Base-by-base conservation (phyloP, 2,797 vertebrate species). In the Graptemys geographica region DNA sequence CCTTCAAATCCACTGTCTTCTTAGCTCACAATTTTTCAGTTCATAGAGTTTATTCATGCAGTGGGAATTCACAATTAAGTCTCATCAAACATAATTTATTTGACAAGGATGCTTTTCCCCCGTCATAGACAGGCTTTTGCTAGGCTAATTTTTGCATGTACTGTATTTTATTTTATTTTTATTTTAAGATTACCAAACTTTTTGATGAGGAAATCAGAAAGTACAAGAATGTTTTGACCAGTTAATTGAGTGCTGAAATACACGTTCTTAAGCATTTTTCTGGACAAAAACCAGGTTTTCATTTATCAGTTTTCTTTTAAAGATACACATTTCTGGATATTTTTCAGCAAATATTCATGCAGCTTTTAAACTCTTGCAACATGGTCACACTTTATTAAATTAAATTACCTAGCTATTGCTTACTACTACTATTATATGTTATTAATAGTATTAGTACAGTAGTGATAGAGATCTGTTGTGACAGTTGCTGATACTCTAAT, bases 11-110 rank as follows among this genome's bases (percentile, higher is more conserved):
- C 0, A 0, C 33, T 41, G 44, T 41, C 19, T 74, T 72, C 51
- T 56, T 56, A 52, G 44, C 12, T 90, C 51, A 2, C 65, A 31
- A n/a, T 0, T 0, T 84, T n/a, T 84, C 86, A 84, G n/a, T 47
- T 84, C 1, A 5, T 15, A 23, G 9, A 3, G 0, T 47, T 59
- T 59, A 86, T 81, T 86, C 72, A 33, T 6, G 8, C 65, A 33
- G 19, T 41, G 28, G 21, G 33, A 86, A 87, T 19, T 41, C 74
- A 89, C 5, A 81, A 8, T 0, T 81, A 79, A 86, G 44, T 51
- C 81, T 83, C 31, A 65, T 65, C 25, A 86, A 25, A 55, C 47
- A 84, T 33, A 85, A 5, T 86, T 0, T 18, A 27, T 8, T 69
- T 79, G 15, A 53, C 3, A 81, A 18, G 11, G 86, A 6, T 59